Evolutionary conservation across 2,113 vertebrate species (phyloP).

Genomic region (Chaetops frenatus): DNA sequence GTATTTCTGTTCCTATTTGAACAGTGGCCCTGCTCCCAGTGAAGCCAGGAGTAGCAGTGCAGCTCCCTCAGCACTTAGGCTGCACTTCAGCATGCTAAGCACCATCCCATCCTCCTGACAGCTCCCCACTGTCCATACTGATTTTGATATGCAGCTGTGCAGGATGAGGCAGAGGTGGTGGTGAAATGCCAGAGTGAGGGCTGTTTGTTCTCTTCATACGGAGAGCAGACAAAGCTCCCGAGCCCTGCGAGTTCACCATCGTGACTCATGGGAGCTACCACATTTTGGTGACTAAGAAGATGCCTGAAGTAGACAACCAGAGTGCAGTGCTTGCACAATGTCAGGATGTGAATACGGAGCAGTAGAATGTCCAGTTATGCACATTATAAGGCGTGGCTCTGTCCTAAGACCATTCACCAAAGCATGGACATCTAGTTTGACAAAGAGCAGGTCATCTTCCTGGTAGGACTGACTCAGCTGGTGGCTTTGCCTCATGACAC

Average conservation of each 20-base stretch:
- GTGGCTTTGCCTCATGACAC: background rate
- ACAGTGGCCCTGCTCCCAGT: background rate
- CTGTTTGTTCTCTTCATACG: background rate
- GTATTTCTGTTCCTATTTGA: background rate
- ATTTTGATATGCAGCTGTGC: background rate
- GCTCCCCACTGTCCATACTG: background rate
- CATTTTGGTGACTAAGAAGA: background rate
- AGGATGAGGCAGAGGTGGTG: background rate
- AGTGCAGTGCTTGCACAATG: background rate
- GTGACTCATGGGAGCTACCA: accelerated
- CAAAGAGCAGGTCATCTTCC: background rate
- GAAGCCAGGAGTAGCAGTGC: background rate
- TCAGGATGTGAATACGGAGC: background rate
- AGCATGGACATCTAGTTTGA: background rate
- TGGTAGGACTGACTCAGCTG: background rate
- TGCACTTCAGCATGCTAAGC: background rate
- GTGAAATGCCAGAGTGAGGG: background rate
- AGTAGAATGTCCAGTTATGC: background rate
- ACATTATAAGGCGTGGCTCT: background rate
- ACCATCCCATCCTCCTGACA: background rate
- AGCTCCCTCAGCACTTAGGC: background rate
- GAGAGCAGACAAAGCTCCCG: background rate
- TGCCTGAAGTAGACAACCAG: background rate
- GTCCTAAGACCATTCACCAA: background rate
- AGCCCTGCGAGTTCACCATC: accelerated